Conservation (phyloP, 2,113 vertebrate genomes). For the Propithecus coquereli region DNA sequence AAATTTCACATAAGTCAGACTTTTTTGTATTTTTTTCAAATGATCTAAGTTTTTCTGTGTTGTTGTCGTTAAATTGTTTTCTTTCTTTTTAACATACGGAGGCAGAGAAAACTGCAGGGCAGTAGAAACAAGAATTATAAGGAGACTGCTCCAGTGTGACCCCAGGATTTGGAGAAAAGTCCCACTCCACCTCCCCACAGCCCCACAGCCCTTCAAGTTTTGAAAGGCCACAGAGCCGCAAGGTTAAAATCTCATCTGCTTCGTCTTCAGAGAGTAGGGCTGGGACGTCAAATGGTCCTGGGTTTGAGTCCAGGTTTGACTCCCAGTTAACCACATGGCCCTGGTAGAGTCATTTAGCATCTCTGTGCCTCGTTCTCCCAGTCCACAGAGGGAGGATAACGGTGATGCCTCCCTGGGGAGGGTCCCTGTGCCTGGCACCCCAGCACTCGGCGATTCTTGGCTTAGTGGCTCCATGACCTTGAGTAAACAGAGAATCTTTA, state of each 20-base stretch:
- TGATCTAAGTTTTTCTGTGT: slow-evolving; percentile 79
- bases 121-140: slow-evolving; percentile 21
- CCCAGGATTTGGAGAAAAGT: not conserved
- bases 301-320: not conserved
- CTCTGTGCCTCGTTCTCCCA: fast-evolving
- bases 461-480: not conserved
- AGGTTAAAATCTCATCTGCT: not conserved
- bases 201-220: fast-evolving
- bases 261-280: not conserved
- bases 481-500: fast-evolving
- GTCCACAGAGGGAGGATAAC: fast-evolving
- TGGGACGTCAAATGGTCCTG: not conserved
- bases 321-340: fast-evolving
- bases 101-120: slow-evolving; percentile 63
- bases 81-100: slow-evolving; percentile 74
- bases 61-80: slow-evolving; percentile 74
- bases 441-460: fast-evolving
- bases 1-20: slow-evolving; percentile 88
- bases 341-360: fast-evolving
- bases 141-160: slow-evolving; percentile 11
- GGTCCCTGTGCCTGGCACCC: fast-evolving
- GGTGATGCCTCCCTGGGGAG: fast-evolving
- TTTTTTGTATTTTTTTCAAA: slow-evolving; percentile 74
- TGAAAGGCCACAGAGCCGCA: fast-evolving
- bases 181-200: fast-evolving